A percentile compares a stretch with the other conserved stretches of the same genome.
Conservation (phyloP, 1,140 invertebrate genomes). For the Ericerus pela region DNA sequence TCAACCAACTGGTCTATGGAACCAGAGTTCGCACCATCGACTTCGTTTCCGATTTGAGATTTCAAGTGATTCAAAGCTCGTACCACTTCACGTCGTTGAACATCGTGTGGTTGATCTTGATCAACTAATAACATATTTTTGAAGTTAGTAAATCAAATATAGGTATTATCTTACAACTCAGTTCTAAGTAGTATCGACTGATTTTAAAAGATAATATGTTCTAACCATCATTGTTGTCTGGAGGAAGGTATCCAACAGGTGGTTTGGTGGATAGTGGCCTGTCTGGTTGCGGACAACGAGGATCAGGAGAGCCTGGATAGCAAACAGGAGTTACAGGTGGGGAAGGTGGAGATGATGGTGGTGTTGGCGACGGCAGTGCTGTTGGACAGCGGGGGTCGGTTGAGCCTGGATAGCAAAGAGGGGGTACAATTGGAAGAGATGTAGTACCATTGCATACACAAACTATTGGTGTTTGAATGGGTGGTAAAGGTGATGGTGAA, state of each 20-base stretch:
- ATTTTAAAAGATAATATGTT: no score
- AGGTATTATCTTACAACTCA: no score
- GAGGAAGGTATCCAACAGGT: conserved; percentile 19
- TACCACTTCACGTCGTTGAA: conserved; percentile 1
- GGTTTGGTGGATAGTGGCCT: conserved; percentile 15
- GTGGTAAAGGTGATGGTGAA: conserved; percentile 12
- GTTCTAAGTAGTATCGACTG: no score
- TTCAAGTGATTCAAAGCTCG: conserved; percentile 5
- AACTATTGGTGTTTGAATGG: conserved; percentile 20
- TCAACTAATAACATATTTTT: no score
- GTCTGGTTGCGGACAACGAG: conserved; percentile 25
- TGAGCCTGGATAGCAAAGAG: conserved; percentile 25
- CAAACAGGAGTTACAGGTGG: conserved; percentile 23
- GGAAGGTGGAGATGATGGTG: no score
- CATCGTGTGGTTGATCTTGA: no score
- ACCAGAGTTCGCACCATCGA: conserved; percentile 2
- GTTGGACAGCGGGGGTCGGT: conserved; percentile 21
- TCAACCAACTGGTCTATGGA: conserved; percentile 14
- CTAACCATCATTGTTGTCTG: no score
- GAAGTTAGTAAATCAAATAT: no score
- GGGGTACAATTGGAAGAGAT: conserved; percentile 17
- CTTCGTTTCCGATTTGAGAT: conserved; percentile 10
- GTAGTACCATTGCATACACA: conserved; percentile 23
- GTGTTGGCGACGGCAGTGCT: no score
- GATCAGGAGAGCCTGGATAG: conserved; percentile 25